Evolutionary conservation across 2,888 invertebrate genomes (phyloP).

Genomic region (Tipula vernalis): DNA sequence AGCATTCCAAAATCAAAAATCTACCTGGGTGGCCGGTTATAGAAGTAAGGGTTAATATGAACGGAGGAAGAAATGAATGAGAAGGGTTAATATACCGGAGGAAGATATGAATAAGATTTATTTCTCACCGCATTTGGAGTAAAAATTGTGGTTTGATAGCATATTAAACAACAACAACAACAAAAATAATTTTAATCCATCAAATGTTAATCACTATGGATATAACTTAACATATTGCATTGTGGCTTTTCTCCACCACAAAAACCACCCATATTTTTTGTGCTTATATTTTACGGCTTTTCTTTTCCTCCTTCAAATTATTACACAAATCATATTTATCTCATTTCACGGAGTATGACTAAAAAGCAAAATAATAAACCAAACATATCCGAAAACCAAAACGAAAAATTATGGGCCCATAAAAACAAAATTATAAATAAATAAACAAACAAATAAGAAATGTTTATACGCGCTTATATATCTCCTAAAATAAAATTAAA

Average conservation of each 20-base stretch:
- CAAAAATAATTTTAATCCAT: neutral
- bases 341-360: neutral
- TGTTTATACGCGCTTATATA: neutral
- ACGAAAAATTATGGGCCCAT: neutral
- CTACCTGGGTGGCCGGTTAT: too few relatives aligned
- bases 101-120: too few relatives aligned
- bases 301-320: neutral
- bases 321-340: neutral
- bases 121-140: too few relatives aligned
- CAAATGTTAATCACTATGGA: neutral
- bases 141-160: too few relatives aligned
- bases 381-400: neutral
- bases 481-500: neutral
- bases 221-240: neutral
- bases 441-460: neutral
- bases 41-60: too few relatives aligned
- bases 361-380: neutral
- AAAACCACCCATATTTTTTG: neutral
- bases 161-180: neutral
- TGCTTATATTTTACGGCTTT: neutral
- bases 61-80: too few relatives aligned
- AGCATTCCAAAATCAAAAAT: too few relatives aligned
- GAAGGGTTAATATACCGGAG: too few relatives aligned
- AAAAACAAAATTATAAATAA: neutral
- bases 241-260: neutral